Evolutionary conservation across 1,140 invertebrate genomes (phyloP).

Genomic region (Aradophagus sp.): DNA sequence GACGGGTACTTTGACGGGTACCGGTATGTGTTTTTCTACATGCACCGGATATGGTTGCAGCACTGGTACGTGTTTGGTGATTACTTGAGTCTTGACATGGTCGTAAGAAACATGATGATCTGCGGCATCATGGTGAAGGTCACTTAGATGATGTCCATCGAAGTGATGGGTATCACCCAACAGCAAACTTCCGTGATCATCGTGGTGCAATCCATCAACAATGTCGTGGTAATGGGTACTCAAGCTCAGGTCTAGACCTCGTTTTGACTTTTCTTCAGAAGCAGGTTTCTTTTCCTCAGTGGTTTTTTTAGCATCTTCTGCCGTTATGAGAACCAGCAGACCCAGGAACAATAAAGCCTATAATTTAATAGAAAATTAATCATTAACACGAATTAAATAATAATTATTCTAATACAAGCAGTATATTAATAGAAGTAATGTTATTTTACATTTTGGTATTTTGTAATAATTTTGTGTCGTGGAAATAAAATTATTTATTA

Average conservation of each 20-base stretch:
- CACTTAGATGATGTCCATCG: slow-evolving; percentile 13
- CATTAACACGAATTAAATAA: too few species aligned
- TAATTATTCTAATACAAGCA: too few species aligned
- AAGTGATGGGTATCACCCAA: neutral
- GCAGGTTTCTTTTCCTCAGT: too few species aligned
- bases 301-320: too few species aligned
- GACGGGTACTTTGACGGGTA: slow-evolving; percentile 70
- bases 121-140: neutral
- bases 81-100: slow-evolving; percentile 71
- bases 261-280: slow-evolving; percentile 66
- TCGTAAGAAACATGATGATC: slow-evolving; percentile 62
- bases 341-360: too few species aligned
- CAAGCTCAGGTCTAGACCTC: slow-evolving; percentile 65
- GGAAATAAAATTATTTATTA: too few species aligned
- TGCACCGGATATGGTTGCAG: slow-evolving; percentile 72
- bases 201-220: neutral
- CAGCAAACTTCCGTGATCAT: neutral
- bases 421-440: too few species aligned
- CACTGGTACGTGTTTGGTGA: slow-evolving; percentile 74
- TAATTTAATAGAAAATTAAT: too few species aligned
- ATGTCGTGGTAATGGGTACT: slow-evolving; percentile 54
- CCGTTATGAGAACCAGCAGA: too few species aligned
- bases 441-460: too few species aligned
- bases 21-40: slow-evolving; percentile 70
- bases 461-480: too few species aligned